Conservation (phyloP, 2,797 vertebrate species). For the Sebastes umbrosus region DNA sequence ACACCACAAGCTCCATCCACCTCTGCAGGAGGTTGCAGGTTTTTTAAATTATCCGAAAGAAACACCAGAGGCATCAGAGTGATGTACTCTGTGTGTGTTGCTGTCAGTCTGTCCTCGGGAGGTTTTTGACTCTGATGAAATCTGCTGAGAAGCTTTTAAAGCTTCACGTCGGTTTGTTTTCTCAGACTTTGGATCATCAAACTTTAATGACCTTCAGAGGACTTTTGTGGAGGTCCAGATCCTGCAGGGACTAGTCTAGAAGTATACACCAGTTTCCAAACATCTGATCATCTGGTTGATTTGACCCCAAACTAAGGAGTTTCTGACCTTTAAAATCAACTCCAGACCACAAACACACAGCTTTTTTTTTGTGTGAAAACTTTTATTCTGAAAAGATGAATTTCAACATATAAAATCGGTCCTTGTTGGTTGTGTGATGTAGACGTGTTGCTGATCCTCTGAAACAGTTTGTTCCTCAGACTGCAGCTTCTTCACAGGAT, state of each 20-base stretch:
- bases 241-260: background rate
- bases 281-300: background rate
- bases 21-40: too few relatives aligned
- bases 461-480: conserved; percentile 13
- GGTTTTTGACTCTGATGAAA: background rate
- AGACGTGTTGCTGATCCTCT: conserved; percentile 2
- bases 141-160: conserved; percentile 17
- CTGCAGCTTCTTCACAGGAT: conserved; percentile 14
- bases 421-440: background rate
- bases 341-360: background rate
- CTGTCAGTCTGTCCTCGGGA: background rate
- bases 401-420: conserved; percentile 56
- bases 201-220: background rate
- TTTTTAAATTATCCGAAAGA: too few relatives aligned
- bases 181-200: background rate
- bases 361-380: conserved; percentile 28
- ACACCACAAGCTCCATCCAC: too few relatives aligned
- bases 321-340: background rate
- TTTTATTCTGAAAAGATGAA: conserved; percentile 68
- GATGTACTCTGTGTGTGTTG: background rate
- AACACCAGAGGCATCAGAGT: too few relatives aligned
- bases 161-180: background rate
- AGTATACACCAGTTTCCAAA: background rate
- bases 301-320: background rate
- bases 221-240: background rate